Base-by-base conservation (phyloP, 2,113 vertebrate genomes). In the Myocastor coypus region DNA sequence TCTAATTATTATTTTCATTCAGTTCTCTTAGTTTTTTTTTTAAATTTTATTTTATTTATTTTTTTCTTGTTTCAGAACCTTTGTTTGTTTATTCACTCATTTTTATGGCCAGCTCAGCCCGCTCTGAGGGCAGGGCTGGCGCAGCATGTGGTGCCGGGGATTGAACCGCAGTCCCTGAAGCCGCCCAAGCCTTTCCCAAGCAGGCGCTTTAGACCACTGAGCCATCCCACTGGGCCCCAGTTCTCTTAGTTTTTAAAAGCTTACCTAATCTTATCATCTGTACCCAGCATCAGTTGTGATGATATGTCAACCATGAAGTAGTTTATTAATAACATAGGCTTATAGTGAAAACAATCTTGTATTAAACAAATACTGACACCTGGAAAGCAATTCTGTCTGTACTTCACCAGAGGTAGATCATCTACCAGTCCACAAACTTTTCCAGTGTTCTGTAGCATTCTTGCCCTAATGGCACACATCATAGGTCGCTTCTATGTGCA, bases 231-330 rank as follows among this genome's bases (percentile, higher is more conserved):
- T n/a, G n/a, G n/a, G n/a, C n/a, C n/a, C n/a, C 59, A 75, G 22
- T 89, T 68, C 86, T 84, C 78, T 95, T 69, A 92, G 59, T 57
- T 57, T 57, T 57, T 92, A 87, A 66, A 94, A 81, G 57, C n/a
- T 89, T 91, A 68, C 13, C 20, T 52, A 61, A 26, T 71, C 89
- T 81, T 82, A 85, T 32, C 40, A 30, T 90, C 63, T 77, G 10
- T 92, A 73, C 42, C 46, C 42, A 69, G 50, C 32, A 87, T 42
- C 9, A 34, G 17, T 95, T 87, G 77, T 71, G 69, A 13, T 83
- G 37, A 87, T 85, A 69, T 52, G 73, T 77, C 81, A 85, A 91
- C 50, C 42, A 94, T 83, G 46, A 17, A 66, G 89, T 24, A 85
- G 50, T 69, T 95, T 93, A 87, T 83, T 83, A 89, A 86, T 71